Evolutionary conservation across 2,113 vertebrate species (phyloP).

Genomic region (Sialia sialis): DNA sequence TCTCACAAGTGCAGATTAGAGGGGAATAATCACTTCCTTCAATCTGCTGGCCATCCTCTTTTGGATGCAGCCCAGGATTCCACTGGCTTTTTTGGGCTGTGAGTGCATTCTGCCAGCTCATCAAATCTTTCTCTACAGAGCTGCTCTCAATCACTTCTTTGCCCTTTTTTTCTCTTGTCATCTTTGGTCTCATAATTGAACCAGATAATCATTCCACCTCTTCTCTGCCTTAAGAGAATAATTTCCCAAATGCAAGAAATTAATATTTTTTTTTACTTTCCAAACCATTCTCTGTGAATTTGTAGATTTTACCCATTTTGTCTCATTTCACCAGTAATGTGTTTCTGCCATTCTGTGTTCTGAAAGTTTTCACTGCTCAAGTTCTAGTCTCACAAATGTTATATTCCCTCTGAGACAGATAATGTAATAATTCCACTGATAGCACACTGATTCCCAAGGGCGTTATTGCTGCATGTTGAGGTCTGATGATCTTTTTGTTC

Average conservation of each 20-base stretch:
- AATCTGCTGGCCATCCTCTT: rapidly evolving
- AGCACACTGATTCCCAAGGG: background rate
- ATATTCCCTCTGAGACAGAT: background rate
- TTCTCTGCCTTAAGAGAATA: background rate
- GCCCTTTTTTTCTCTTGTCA: background rate
- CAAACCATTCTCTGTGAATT: background rate
- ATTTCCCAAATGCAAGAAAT: background rate
- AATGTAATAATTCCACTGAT: background rate
- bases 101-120: background rate
- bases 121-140: background rate
- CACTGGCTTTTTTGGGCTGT: background rate
- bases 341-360: background rate
- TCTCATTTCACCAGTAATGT: background rate
- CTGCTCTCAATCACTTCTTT: background rate
- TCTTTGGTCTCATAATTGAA: background rate
- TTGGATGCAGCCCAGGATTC: background rate
- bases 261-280: background rate
- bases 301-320: background rate
- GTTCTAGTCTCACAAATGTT: background rate
- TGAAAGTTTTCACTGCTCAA: background rate
- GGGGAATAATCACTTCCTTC: background rate
- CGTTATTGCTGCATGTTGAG: background rate
- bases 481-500: background rate
- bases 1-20: rapidly evolving
- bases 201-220: background rate